A percentile compares a stretch with the other conserved stretches of the same genome.
Evolutionary conservation across 2,888 invertebrate genomes (phyloP).

Genomic region (Crematogaster levior): DNA sequence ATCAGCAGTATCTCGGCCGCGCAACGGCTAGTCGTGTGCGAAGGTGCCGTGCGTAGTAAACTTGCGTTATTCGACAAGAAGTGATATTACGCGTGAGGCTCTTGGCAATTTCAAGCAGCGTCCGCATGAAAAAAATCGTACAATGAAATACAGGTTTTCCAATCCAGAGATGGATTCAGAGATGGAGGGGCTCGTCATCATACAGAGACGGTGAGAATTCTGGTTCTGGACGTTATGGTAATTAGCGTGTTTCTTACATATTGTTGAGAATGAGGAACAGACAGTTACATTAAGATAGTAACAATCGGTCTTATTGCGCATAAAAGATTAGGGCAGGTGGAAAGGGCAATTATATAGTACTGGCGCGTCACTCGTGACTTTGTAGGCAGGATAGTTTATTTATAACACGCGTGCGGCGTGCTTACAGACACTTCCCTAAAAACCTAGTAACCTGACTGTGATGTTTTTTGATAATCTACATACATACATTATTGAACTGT

Average conservation of each 20-base stretch:
- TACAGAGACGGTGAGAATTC: not conserved
- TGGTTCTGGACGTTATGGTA: not conserved
- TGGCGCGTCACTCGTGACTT: slow-evolving; percentile 9
- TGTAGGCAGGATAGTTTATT: slow-evolving; percentile 22
- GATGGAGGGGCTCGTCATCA: not conserved
- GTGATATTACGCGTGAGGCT: slow-evolving; percentile 79
- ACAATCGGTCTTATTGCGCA: slow-evolving; percentile 29
- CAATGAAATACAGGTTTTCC: slow-evolving; percentile 7
- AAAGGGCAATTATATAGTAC: slow-evolving; percentile 6
- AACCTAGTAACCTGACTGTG: slow-evolving; percentile 80
- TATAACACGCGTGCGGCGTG: slow-evolving; percentile 16
- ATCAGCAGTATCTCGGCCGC: slow-evolving; percentile 87
- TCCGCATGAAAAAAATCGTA: not conserved
- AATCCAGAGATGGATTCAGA: not conserved
- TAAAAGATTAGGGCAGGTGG: slow-evolving; percentile 5
- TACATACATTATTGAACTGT: slow-evolving; percentile 64
- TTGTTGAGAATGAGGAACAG: slow-evolving; percentile 9
- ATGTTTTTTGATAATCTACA: slow-evolving; percentile 82
- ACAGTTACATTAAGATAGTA: slow-evolving; percentile 12
- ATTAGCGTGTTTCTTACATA: slow-evolving; percentile 14
- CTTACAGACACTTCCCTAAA: slow-evolving; percentile 65
- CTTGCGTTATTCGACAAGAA: slow-evolving; percentile 94
- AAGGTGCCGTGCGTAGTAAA: slow-evolving; percentile 95
- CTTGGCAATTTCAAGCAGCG: slow-evolving; percentile 48
- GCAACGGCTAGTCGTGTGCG: slow-evolving; percentile 92